A percentile compares a stretch with the other conserved stretches of the same genome.
phyloP scores from a whole-genome alignment of 2,888 invertebrate genomes.

The Dicyrtoma fusca region DNA sequence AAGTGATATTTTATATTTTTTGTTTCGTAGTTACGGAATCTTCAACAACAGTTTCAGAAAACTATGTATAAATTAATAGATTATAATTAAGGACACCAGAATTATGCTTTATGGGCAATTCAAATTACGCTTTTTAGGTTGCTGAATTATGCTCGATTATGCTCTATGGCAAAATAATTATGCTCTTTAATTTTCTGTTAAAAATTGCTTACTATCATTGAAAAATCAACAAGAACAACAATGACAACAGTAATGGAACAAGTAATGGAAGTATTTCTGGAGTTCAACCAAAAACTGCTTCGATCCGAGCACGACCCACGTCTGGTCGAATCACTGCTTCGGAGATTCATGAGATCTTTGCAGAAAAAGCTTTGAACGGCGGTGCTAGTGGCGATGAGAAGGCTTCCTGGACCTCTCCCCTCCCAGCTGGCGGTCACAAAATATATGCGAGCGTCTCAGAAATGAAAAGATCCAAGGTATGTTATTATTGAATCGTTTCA shows the following conservation, averaged over 20 bases:
- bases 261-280: conserved; percentile 18
- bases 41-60: too few relatives aligned
- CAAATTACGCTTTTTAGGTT: too few relatives aligned
- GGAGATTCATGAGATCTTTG: conserved; percentile 90
- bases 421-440: conserved; percentile 60
- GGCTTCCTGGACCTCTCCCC: conserved; percentile 48
- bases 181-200: too few relatives aligned
- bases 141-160: too few relatives aligned
- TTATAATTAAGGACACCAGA: too few relatives aligned
- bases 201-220: too few relatives aligned
- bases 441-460: conserved; percentile 94
- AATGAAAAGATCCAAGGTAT: conserved; percentile 85
- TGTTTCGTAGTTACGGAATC: too few relatives aligned
- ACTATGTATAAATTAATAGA: too few relatives aligned
- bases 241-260: conserved; percentile 52
- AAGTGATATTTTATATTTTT: too few relatives aligned
- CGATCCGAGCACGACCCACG: conserved; percentile 84
- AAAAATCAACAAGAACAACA: conserved; percentile 40
- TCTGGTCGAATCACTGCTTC: conserved; percentile 87
- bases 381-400: conserved; percentile 41
- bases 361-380: conserved; percentile 72
- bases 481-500: conserved; percentile 58
- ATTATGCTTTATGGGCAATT: too few relatives aligned
- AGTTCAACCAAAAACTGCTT: conserved; percentile 76
- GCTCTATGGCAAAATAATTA: too few relatives aligned